Evolutionary conservation across 2,113 vertebrate genomes (phyloP).

Genomic region (Piaya cayana): DNA sequence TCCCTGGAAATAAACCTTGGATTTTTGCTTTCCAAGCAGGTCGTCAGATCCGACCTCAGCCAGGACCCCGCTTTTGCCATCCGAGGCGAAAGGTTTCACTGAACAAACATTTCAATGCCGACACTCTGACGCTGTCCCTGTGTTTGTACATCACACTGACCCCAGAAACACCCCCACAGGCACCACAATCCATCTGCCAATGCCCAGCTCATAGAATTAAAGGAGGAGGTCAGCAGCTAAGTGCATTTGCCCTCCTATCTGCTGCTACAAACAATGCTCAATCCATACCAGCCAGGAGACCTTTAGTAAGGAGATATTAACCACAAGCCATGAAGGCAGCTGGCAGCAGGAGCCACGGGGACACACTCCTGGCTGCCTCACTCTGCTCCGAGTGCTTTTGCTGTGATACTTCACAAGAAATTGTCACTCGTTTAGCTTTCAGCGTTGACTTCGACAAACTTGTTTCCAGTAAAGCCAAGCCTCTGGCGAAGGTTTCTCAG

Average conservation of each 20-base stretch:
- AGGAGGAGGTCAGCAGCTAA: not conserved
- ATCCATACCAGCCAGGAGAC: rapidly evolving
- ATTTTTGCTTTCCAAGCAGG: not conserved
- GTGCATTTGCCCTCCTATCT: rapidly evolving
- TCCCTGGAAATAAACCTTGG: not conserved
- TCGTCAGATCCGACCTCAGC: not conserved
- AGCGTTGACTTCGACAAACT: not conserved
- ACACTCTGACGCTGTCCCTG: not conserved
- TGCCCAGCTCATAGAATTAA: not conserved
- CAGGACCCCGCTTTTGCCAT: rapidly evolving
- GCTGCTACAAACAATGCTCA: not conserved
- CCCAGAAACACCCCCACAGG: not conserved
- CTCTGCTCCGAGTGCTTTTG: not conserved
- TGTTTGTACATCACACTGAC: rapidly evolving
- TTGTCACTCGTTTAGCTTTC: not conserved
- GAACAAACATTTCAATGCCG: not conserved
- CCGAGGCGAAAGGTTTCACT: not conserved
- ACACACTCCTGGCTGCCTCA: not conserved
- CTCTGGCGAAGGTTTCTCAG: not conserved
- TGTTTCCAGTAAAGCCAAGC: not conserved
- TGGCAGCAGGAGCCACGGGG: rapidly evolving
- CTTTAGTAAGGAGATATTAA: not conserved
- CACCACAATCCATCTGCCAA: not conserved
- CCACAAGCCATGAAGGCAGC: rapidly evolving
- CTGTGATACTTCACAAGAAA: rapidly evolving